Conservation (phyloP, 2,113 vertebrate species). For the Noturus placidus region DNA sequence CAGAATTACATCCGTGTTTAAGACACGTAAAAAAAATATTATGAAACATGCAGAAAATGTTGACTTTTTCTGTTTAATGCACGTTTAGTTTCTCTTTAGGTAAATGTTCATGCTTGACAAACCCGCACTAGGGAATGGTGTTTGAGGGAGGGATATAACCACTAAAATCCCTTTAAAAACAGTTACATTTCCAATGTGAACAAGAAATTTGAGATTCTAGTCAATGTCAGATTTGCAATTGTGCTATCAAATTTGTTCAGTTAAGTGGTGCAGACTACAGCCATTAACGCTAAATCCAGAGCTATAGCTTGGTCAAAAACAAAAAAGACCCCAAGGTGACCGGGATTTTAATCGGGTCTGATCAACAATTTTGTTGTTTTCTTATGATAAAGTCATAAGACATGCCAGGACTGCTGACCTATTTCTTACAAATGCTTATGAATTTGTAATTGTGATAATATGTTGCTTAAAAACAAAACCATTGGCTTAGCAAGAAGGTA, state of each 20-base stretch:
- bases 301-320: neutral
- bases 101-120: neutral
- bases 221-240: neutral
- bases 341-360: neutral
- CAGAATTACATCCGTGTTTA: neutral
- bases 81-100: neutral
- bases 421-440: neutral
- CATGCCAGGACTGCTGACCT: conserved; percentile 18
- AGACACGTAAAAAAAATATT: neutral
- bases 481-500: conserved; percentile 48
- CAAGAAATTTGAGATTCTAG: neutral
- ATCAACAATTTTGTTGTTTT: neutral
- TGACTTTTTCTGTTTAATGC: neutral
- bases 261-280: neutral
- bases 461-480: conserved; percentile 51
- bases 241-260: conserved; percentile 2
- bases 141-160: neutral
- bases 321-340: neutral
- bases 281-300: neutral
- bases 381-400: neutral
- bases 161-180: neutral
- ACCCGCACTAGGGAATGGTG: neutral
- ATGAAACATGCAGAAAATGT: neutral
- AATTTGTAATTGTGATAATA: neutral
- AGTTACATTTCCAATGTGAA: neutral